phyloP scores from a whole-genome alignment of 2,113 vertebrate species.

The Lampris incognitus region DNA sequence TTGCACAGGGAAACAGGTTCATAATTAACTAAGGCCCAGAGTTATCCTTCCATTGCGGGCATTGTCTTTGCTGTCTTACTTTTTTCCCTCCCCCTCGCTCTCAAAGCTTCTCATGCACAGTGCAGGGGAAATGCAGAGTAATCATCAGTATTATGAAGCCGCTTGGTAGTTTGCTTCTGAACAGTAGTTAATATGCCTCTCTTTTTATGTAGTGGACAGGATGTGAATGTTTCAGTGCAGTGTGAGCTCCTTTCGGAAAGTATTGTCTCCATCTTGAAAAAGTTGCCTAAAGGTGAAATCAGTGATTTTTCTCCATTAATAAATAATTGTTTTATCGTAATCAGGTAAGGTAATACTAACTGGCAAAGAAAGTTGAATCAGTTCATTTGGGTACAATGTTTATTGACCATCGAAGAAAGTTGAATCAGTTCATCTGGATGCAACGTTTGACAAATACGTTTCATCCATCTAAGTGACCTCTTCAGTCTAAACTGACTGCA shows the following conservation, averaged over 20 bases:
- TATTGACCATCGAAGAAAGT: too few relatives aligned
- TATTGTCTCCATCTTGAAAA: background rate
- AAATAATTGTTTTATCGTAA: too few relatives aligned
- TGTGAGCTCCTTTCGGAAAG: constrained; percentile 6
- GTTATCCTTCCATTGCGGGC: constrained; percentile 40
- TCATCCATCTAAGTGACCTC: too few relatives aligned
- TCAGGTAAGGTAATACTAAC: too few relatives aligned
- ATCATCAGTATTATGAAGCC: constrained; percentile 32
- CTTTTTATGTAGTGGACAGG: background rate
- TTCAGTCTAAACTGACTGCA: too few relatives aligned
- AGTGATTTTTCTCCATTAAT: too few relatives aligned
- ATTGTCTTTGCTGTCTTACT: constrained; percentile 26
- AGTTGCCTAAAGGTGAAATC: too few relatives aligned
- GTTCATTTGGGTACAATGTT: too few relatives aligned
- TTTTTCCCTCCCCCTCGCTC: constrained; percentile 16
- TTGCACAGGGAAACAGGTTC: constrained; percentile 31
- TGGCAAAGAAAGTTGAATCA: too few relatives aligned
- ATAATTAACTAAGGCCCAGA: constrained; percentile 61
- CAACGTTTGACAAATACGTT: too few relatives aligned
- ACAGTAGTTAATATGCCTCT: constrained; percentile 30
- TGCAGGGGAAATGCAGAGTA: constrained; percentile 42
- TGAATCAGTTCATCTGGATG: too few relatives aligned
- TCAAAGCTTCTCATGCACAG: constrained; percentile 13
- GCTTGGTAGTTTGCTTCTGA: constrained; percentile 41
- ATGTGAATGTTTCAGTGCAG: background rate